Base-by-base conservation (phyloP, 2,888 invertebrate species). In the Pristionchus exspectatus region DNA sequence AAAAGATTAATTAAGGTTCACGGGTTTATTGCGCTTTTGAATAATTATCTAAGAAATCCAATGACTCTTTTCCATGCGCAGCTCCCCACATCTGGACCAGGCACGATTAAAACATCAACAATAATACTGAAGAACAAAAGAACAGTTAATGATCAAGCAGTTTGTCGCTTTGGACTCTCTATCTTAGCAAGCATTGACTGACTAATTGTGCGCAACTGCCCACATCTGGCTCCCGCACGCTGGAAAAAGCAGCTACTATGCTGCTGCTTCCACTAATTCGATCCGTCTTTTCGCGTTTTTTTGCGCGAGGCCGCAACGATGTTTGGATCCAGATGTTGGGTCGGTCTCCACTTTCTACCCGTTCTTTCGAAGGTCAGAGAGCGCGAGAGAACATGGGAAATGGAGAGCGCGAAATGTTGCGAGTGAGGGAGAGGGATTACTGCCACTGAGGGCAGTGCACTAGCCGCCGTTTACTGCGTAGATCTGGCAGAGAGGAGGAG, bases 241-340 rank as follows among this genome's bases (percentile, higher is more conserved):
- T 56, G 1, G 74, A 74, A 74, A 74, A 74, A 74, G 38, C 33
- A 14, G 30, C 30, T 30, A n/a, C 18, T 38, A 44, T 21, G 74
- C 38, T 21, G 14, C 38, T 63, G n/a, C 30, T 12, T 16, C 74
- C 74, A 50, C 44, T 74, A 74, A 74, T 74, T 38, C 74, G 74
- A 74, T 74, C 74, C 74, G 21, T 74, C 74, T 74, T 74, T 10
- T 38, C 74, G 14, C 38, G 18, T 9, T 74, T 74, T 74, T 44
- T 74, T 74, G 74, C 74, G 74, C 74, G 38, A 21, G 18, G 44
- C 74, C 16, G 69, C 69, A 27, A 72, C 30, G 69, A 33, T 18
- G 21, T 9, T n/a, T 2, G 14, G 38, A 38, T 38, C 74, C 74
- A 74, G 74, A 74, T 74, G 74, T 74, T n/a, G 74, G 33, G 33